These are phyloP conservation scores for Hydrochoerus hydrochaeris DNA, from an alignment of 2,113 vertebrate species.

Conservation along the genomic window DNA sequence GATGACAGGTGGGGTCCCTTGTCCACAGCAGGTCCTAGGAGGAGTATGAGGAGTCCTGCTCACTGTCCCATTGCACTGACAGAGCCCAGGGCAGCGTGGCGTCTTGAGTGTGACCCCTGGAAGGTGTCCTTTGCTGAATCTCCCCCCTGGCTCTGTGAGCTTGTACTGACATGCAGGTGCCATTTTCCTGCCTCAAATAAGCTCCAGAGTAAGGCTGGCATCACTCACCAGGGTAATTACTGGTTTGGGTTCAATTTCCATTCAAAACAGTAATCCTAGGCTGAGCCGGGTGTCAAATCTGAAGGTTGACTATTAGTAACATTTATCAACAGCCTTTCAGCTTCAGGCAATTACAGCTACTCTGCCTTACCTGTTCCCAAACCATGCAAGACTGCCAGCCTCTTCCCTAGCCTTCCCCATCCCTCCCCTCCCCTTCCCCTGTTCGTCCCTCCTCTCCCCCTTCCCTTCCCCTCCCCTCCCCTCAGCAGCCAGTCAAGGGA, in stretches of 20 bases:
- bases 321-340: constrained; percentile 61
- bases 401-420: constrained; percentile 31
- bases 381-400: constrained; percentile 50
- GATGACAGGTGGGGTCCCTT: background rate
- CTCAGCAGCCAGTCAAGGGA: constrained; percentile 36
- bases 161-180: background rate
- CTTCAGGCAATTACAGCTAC: constrained; percentile 72
- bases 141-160: background rate
- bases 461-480: background rate
- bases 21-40: background rate
- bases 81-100: background rate
- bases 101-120: background rate
- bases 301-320: constrained; percentile 78
- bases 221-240: constrained; percentile 63
- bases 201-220: constrained; percentile 61
- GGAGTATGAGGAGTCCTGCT: background rate
- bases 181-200: constrained; percentile 46
- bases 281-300: constrained; percentile 78
- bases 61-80: background rate
- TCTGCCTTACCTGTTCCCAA: constrained; percentile 57
- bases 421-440: background rate
- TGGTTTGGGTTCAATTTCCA: constrained; percentile 76
- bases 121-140: background rate
- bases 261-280: constrained; percentile 76
- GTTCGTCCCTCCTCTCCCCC: background rate